These are phyloP conservation scores for Matsumyia berberina DNA, from an alignment of 2,888 invertebrate genomes.

Conservation along the genomic window DNA sequence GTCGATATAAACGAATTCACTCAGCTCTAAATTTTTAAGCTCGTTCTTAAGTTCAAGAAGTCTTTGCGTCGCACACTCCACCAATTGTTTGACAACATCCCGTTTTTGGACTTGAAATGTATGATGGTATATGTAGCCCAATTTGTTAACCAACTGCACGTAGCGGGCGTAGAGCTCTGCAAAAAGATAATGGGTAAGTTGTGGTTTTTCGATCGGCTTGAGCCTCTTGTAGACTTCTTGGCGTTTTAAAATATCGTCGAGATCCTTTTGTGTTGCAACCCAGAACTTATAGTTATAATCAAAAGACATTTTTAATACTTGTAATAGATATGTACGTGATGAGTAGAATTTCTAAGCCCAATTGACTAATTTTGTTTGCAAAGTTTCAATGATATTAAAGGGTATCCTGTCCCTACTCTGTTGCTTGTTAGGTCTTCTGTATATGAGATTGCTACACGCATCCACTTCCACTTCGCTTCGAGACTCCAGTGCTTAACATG, in stretches of 20 bases:
- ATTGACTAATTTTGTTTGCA: too few relatives aligned
- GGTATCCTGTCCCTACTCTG: too few relatives aligned
- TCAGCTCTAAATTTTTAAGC: constrained; percentile 85
- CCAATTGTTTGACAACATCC: constrained; percentile 79
- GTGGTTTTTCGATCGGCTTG: constrained; percentile 78
- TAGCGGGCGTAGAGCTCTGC: constrained; percentile 82
- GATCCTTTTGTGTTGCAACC: constrained; percentile 84
- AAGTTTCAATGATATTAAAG: too few relatives aligned
- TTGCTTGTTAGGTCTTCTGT: too few relatives aligned
- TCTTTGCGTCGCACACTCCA: constrained; percentile 81
- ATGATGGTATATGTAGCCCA: constrained; percentile 81
- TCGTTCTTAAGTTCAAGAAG: constrained; percentile 86
- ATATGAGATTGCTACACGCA: too few relatives aligned
- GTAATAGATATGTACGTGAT: neutral
- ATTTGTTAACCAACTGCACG: constrained; percentile 81
- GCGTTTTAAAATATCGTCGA: constrained; percentile 82
- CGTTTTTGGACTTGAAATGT: constrained; percentile 83
- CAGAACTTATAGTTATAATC: constrained; percentile 85
- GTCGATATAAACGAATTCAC: constrained; percentile 89
- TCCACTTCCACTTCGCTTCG: too few relatives aligned
- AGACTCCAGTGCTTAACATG: too few relatives aligned
- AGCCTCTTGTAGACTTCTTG: constrained; percentile 82
- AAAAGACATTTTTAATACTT: constrained; percentile 83
- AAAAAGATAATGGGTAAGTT: constrained; percentile 80
- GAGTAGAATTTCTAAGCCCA: neutral